These are phyloP conservation scores for Callipepla californica DNA, from an alignment of 2,113 vertebrate species.

Conservation along the genomic window DNA sequence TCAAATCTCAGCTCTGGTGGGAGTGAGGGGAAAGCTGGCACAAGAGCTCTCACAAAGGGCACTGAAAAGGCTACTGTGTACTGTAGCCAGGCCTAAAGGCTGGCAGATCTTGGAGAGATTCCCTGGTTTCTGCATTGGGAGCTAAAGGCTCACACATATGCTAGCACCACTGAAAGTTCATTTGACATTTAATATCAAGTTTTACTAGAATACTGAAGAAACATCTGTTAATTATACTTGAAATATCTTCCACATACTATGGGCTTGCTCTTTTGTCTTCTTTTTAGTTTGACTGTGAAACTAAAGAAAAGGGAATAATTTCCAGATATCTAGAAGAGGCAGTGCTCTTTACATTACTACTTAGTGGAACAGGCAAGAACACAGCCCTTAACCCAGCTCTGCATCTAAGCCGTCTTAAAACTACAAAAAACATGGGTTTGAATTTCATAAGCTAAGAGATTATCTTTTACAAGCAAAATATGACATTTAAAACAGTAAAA, in stretches of 20 bases:
- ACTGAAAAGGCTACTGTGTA: neutral
- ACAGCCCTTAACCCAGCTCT: neutral
- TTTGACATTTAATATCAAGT: neutral
- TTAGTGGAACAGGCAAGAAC: neutral
- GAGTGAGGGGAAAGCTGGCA: neutral
- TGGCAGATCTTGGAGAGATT: neutral
- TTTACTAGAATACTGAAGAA: neutral
- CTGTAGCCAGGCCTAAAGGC: neutral
- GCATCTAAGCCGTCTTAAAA: neutral
- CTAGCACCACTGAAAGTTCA: neutral
- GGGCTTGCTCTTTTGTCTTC: neutral
- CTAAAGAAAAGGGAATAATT: neutral
- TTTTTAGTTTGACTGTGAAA: neutral
- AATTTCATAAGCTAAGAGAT: neutral
- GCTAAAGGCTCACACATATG: neutral
- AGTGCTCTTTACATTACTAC: neutral
- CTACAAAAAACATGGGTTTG: neutral
- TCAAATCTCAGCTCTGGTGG: neutral
- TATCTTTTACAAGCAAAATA: neutral
- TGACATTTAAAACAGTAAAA: neutral
- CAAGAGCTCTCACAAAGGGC: constrained; percentile 40
- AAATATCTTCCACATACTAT: neutral
- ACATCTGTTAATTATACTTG: neutral
- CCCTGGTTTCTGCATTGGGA: rapidly evolving
- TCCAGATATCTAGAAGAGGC: neutral